A percentile compares a stretch with the other conserved stretches of the same genome.
Evolutionary conservation across 2,113 vertebrate genomes (phyloP).

Genomic region (Recurvirostra avosetta): DNA sequence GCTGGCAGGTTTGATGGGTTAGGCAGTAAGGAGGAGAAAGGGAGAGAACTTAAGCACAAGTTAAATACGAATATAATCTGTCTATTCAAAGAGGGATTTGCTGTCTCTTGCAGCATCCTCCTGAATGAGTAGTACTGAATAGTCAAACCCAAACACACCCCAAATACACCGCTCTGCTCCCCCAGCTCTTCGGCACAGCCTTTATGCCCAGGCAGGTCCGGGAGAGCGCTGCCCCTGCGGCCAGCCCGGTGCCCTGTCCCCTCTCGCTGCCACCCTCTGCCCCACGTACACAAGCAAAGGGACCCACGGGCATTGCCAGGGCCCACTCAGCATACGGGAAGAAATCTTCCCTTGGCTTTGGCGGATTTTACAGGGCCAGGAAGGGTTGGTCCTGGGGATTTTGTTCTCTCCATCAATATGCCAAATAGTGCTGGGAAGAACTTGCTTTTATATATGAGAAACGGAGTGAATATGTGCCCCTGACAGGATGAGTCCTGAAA

Average conservation of each 20-base stretch:
- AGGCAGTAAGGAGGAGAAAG: neutral
- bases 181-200: neutral
- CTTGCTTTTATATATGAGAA: neutral
- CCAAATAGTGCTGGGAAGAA: neutral
- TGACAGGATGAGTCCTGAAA: neutral
- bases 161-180: neutral
- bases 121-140: neutral
- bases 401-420: neutral
- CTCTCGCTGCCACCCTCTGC: neutral
- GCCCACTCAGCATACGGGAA: fast-evolving
- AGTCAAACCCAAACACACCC: neutral
- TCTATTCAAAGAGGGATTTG: neutral
- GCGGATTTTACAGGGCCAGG: neutral
- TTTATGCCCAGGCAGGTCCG: neutral
- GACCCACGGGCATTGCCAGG: fast-evolving
- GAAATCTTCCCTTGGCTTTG: neutral
- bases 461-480: neutral
- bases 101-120: neutral
- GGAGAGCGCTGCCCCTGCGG: fast-evolving
- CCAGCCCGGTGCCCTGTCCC: neutral
- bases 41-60: neutral
- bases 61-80: neutral
- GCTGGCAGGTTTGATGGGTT: neutral
- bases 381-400: neutral
- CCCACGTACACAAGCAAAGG: fast-evolving